Percentiles rank a stretch among this genome's conserved stretches.
Conservation (phyloP, 1,140 invertebrate genomes). For the Steinernema khuongi region DNA sequence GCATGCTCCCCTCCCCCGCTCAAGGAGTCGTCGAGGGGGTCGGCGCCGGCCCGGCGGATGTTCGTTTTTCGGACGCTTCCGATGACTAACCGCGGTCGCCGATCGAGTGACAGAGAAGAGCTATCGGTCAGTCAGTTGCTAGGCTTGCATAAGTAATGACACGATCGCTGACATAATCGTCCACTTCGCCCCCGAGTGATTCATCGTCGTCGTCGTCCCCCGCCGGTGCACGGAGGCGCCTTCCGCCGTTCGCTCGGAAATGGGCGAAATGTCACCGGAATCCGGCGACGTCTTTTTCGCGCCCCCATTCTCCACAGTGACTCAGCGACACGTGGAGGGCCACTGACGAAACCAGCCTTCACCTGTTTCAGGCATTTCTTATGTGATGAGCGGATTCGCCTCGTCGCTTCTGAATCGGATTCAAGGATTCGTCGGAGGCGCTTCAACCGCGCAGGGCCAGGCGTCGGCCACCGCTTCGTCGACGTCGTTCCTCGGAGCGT, state of each 20-base stretch:
- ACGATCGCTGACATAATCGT: neutral
- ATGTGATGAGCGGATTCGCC: conserved; percentile 14
- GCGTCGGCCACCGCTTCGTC: neutral
- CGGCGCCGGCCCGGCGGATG: no score
- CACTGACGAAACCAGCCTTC: neutral
- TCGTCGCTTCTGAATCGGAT: conserved; percentile 11
- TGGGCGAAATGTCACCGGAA: no score
- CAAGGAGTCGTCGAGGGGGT: no score
- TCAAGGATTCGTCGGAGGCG: conserved; percentile 4
- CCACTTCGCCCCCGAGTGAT: neutral
- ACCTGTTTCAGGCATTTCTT: neutral
- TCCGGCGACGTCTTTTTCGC: no score
- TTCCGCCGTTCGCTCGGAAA: neutral
- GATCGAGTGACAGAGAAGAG: neutral
- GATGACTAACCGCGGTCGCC: neutral
- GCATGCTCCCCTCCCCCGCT: no score
- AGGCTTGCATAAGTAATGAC: conserved; percentile 1
- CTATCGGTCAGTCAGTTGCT: neutral
- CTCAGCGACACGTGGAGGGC: neutral
- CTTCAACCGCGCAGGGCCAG: neutral
- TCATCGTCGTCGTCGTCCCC: neutral
- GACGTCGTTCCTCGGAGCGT: neutral
- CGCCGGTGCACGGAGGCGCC: neutral
- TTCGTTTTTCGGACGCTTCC: neutral
- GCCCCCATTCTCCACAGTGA: neutral